phyloP scores from a whole-genome alignment of 2,888 invertebrate species.

The Lumbricus terrestris region DNA sequence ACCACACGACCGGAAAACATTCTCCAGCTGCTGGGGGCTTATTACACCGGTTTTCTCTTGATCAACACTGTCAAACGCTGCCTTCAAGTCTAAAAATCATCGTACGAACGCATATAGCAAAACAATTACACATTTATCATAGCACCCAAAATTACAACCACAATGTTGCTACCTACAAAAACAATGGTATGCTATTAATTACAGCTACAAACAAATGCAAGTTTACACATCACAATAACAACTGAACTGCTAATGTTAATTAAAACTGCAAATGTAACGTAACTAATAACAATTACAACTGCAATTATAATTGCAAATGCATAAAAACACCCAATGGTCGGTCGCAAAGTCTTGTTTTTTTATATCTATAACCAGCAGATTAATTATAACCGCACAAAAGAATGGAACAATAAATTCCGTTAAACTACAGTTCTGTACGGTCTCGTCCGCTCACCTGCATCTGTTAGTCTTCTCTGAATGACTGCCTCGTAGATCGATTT shows the following conservation, averaged over 20 bases:
- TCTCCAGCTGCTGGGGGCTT: neutral
- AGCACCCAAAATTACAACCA: neutral
- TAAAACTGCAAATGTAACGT: too few species aligned
- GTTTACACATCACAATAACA: too few species aligned
- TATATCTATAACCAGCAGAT: neutral
- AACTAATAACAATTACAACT: too few species aligned
- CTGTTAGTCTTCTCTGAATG: constrained; percentile 9
- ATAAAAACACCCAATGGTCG: too few species aligned
- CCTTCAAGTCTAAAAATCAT: constrained; percentile 13
- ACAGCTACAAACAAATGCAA: too few species aligned
- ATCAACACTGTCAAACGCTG: constrained; percentile 18
- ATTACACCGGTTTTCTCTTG: constrained; percentile 4
- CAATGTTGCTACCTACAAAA: too few species aligned
- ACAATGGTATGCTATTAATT: too few species aligned
- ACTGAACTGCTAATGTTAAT: too few species aligned
- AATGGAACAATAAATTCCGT: neutral
- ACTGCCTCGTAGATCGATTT: constrained; percentile 23
- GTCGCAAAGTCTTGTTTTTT: neutral
- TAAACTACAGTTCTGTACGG: neutral
- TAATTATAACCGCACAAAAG: neutral
- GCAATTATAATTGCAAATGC: too few species aligned
- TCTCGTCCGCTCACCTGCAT: constrained; percentile 8
- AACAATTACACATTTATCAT: neutral
- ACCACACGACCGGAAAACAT: neutral
- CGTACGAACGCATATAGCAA: neutral